Base-by-base conservation (phyloP, 1,140 invertebrate genomes). In the Heterodera schachtii region DNA sequence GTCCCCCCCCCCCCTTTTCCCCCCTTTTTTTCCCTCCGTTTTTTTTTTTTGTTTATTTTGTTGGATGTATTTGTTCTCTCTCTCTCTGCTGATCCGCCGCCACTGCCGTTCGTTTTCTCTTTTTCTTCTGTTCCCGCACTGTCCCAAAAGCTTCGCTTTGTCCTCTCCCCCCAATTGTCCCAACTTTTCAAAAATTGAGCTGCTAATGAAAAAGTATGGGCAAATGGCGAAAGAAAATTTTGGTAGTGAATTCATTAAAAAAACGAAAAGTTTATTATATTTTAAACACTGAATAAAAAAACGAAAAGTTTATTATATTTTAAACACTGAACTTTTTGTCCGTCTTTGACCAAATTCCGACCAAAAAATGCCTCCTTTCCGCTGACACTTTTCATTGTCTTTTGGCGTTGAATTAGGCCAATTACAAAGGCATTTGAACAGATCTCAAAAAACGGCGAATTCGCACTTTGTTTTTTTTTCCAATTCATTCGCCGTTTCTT, bases 41-140 rank as follows among this genome's bases (percentile, higher is more conserved):
- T 16, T 16, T 16, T 0, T 16, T 60, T 60, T 60, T 60, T 60
- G 57, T 60, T 60, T 60, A 60, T 60, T 60, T 60, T 60, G 57
- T 60, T 60, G 57, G 57, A 64, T 64, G 11, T 64, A 64, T 64
- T 64, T 64, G 57, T 64, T 64, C 57, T 64, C 49, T 52, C 49
- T 52, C 57, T 19, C 57, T 19, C 57, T 19, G 57, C 57, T 64
- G 57, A 64, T 64, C 57, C 57, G 16, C 57, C 57, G 16, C 57
- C 57, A 4, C 49, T 11, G 3, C 57, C 57, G 57, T 64, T 64
- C 57, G 57, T 64, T 64, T 64, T 64, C 57, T 16, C 52, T 0
- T 52, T 52, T 64, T 64, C 57, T 64, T 64, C 57, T 64, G 57
- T 64, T 64, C 57, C 57, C 57, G 57, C 57, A 64, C 57, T 64